Conservation (phyloP, 2,888 invertebrate genomes). For the Ectemnius cavifrons region DNA sequence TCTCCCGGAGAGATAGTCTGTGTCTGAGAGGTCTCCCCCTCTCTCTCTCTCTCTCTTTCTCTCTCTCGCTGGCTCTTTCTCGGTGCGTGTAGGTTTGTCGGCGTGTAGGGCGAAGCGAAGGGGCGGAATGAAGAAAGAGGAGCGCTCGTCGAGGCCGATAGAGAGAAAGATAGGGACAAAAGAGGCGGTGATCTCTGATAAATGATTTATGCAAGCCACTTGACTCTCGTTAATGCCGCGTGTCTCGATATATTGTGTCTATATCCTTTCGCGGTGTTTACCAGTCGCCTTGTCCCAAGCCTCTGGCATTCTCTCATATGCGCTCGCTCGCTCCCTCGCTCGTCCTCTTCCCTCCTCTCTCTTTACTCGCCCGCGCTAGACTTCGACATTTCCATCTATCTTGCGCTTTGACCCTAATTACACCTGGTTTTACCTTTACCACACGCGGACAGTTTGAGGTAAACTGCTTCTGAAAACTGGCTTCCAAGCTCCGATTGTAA, state of each 20-base stretch:
- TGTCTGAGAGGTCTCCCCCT: too few species aligned
- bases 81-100: not conserved
- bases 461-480: constrained; percentile 1
- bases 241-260: constrained; percentile 53
- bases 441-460: constrained; percentile 23
- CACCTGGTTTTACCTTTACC: not conserved
- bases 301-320: constrained; percentile 8
- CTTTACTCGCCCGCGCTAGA: constrained; percentile 14
- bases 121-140: constrained; percentile 14
- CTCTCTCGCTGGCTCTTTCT: too few species aligned
- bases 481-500: too few species aligned
- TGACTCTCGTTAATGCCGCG: constrained; percentile 62
- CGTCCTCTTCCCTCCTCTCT: constrained; percentile 21
- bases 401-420: constrained; percentile 7
- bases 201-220: constrained; percentile 68
- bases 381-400: constrained; percentile 14
- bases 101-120: not conserved
- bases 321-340: too few species aligned
- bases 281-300: constrained; percentile 25
- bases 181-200: constrained; percentile 58
- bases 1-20: too few species aligned
- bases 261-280: constrained; percentile 41
- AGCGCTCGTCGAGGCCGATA: constrained; percentile 10
- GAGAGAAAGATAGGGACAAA: constrained; percentile 35
- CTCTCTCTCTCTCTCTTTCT: too few species aligned